Percentiles rank a stretch among this genome's conserved stretches.
phyloP scores from a whole-genome alignment of 2,113 vertebrate genomes.

The Ranitomeya variabilis region DNA sequence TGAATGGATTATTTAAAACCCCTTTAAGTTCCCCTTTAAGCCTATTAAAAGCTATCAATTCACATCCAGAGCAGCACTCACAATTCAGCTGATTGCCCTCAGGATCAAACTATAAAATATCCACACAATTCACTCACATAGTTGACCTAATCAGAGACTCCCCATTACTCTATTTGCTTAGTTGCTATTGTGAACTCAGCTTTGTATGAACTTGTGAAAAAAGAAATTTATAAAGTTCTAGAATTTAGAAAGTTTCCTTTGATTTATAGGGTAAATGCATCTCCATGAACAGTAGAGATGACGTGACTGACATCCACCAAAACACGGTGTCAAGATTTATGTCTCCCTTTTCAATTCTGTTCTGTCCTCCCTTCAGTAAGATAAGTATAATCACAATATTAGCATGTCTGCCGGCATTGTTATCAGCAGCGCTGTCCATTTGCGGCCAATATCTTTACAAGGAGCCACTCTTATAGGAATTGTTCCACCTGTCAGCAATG shows the following conservation, averaged over 20 bases:
- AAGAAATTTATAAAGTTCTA: not conserved
- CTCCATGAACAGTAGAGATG: not conserved
- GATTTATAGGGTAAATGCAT: not conserved
- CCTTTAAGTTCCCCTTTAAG: too few relatives aligned
- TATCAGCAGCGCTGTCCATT: not conserved
- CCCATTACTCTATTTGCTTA: too few relatives aligned
- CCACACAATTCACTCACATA: too few relatives aligned
- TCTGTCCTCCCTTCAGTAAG: not conserved
- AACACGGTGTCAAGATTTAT: not conserved
- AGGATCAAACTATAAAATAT: too few relatives aligned
- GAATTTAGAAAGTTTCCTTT: not conserved
- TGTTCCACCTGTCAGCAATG: not conserved
- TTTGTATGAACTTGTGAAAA: not conserved
- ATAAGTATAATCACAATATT: conserved; percentile 12
- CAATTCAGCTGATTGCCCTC: too few relatives aligned
- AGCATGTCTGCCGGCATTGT: not conserved
- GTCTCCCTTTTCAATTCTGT: not conserved
- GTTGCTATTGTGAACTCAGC: not conserved
- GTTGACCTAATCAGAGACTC: too few relatives aligned
- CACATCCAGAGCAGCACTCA: too few relatives aligned
- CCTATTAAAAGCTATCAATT: too few relatives aligned
- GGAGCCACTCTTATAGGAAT: not conserved
- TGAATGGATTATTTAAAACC: too few relatives aligned
- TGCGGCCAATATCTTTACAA: not conserved
- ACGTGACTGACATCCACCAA: not conserved